Base-by-base conservation (phyloP, 2,888 invertebrate genomes). In the Dicranocentrus wangi region DNA sequence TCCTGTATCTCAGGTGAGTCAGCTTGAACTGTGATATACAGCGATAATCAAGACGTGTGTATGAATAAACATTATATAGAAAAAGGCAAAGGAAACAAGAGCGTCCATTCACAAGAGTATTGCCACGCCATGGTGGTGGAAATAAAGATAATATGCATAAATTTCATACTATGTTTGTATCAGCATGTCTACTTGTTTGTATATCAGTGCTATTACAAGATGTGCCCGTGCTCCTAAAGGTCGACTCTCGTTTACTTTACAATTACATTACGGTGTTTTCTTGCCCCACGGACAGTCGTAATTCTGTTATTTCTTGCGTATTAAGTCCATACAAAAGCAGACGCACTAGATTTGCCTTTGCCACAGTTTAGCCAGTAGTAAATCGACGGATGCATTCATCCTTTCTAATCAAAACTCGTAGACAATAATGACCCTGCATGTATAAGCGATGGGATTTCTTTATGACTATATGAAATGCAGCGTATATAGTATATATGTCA, bases 181-280 rank as follows among this genome's bases (percentile, higher is more conserved):
- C 21, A 55, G 19, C 55, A 55, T 55, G 15, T n/a, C 47, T 55
- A 17, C 10, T 51, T 17, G 51, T 51, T 7, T 13, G 58, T 58
- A 58, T 23, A 58, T 23, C 3, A 10, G 21, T 58, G n/a, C 23
- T 23, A 23, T 23, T 23, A 21, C 5, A 5, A 60, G 27, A 27
- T 21, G 19, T 19, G n/a, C 60, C 23, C 19, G 10, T 66, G 25
- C 47, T 66, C 17, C 19, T 27, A 66, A 43, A 66, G 66, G 66
- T 66, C 65, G 65, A 8, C 27, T 66, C 7, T 51, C 43, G 13
- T 32, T 32, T 47, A 65, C 25, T 27, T 60, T 27, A 21, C 32
- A 55, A 21, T 19, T 63, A 42, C 23, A 43, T 66, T 66, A 66
- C 66, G 66, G 66, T 66, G 66, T 25, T 66, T 66, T 66, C 47